Evolutionary conservation across 1,140 invertebrate species (phyloP), one percentile per base, ranked within the genome.

Genomic region (Panulirus ornatus): DNA sequence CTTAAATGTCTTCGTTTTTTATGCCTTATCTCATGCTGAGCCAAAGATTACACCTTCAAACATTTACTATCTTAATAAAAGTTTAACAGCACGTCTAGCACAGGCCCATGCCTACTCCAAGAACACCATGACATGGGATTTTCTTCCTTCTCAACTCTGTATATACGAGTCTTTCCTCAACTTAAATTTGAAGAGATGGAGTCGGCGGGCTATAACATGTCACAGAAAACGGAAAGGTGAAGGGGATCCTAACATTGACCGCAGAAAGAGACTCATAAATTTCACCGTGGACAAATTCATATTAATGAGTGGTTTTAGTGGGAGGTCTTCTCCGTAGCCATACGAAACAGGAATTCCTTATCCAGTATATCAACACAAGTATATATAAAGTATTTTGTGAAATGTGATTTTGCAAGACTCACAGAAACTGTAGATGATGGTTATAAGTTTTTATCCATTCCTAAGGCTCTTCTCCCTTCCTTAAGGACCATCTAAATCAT

Each of bases 11-110:
- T 78, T 63, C 27, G 36, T 79, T 79, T 44, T 66, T 87, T 34
- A 58, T 63, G 27, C 27, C 47, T 27, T 58, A 42, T 30, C 58
- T 87, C 73, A 63, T 58, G 76, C 73, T 78, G 76, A 16, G 73
- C 27, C 58, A 66, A 42, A 87, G 73, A 87, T 87, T 78, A 87
- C 73, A 30, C 73, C 66, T 44, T 30, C 71, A 87, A 79, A 79
- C 76, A 70, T 78, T 87, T 66, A 66, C 71, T 78, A 87, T 87
- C 73, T 87, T 87, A 87, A 87, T 87, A 78, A 78, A 78, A 87
- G 73, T 66, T 44, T 78, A 87, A 87, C 73, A 78, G 44, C 73
- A 5, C 34, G 47, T 8, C 22, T n/a, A 16, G 34, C 51, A 47
- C 27, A 38, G 38, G 34, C 42, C 30, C 30, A 19, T 5, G 11